Evolutionary conservation across 2,888 invertebrate species (phyloP), one percentile per base, ranked within the genome.

Genomic region (Ceriagrion tenellum): DNA sequence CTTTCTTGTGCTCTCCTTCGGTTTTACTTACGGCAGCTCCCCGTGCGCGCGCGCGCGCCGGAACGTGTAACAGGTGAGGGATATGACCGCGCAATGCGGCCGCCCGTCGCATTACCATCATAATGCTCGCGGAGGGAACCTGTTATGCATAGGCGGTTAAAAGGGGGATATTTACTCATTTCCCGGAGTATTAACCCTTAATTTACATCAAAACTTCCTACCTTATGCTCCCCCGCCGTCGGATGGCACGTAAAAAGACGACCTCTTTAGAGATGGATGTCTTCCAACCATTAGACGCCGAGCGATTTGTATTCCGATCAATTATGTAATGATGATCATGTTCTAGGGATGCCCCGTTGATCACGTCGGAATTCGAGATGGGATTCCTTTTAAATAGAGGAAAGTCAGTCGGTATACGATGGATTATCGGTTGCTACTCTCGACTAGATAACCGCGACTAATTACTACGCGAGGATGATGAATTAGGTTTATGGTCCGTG

Each of bases 101-200:
- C 81, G 81, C 81, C n/a, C 35, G 81, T n/a, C 81, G 81, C 81
- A 81, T 81, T 81, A 35, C 16, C 81, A 81, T 81, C 35, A 35
- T 81, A 81, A 81, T 81, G 81, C 30, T 12, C 35, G 81, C 2
- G 81, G 20, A 59, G 47, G 47, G 35, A 81, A 81, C 81, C 81
- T 81, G 81, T 81, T 81, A 13, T 81, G 81, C 30, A 35, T 13
- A 81, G 35, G 81, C 35, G 81, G 81, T 59, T 59, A 59, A 59
- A n/a, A 16, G 35, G 35, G 81, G 81, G 81, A 30, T 81, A 81
- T 81, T 81, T 81, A 81, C 81, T 81, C 81, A 18, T 81, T 81
- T 81, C 81, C 81, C 16, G 81, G 81, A 35, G 81, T 81, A 81
- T 81, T 81, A 81, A 81, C 81, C 81, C 81, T 81, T 81, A 30